Percentiles rank a stretch among this genome's conserved stretches.
Evolutionary conservation across 2,797 vertebrate genomes (phyloP).

Genomic region (Graptemys geographica): DNA sequence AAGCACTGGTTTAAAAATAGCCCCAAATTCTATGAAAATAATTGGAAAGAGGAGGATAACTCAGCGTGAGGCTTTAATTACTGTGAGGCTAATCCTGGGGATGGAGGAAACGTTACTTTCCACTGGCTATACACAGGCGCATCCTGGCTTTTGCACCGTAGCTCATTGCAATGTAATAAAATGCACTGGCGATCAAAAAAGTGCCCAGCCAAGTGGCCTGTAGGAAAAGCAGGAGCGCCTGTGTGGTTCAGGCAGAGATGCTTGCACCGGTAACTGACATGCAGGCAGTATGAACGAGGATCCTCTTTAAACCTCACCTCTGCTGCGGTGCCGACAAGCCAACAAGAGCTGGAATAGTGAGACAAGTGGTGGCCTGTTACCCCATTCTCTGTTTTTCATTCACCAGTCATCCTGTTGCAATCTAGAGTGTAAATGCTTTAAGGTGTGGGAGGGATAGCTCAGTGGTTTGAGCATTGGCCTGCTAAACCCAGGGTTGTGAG

Average conservation of each 20-base stretch:
- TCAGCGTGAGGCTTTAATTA: slow-evolving; percentile 29
- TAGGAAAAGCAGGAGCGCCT: not conserved
- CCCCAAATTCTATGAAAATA: not conserved
- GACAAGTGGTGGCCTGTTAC: not conserved
- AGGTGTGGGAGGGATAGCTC: not conserved
- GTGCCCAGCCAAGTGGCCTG: not conserved
- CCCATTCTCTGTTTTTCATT: not conserved
- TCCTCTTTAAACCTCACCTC: not conserved
- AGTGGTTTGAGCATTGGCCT: too few species aligned
- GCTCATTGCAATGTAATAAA: not conserved
- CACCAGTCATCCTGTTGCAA: not conserved
- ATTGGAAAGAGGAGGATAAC: slow-evolving; percentile 19
- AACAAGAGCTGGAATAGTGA: not conserved
- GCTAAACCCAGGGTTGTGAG: too few species aligned
- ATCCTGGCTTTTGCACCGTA: not conserved
- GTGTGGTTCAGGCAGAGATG: not conserved
- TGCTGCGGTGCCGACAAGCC: not conserved
- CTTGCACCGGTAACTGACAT: not conserved
- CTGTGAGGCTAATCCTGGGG: not conserved
- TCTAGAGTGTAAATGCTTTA: not conserved
- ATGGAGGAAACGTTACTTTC: slow-evolving; percentile 21
- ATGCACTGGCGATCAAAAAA: not conserved
- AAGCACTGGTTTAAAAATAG: slow-evolving; percentile 12
- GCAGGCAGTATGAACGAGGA: not conserved
- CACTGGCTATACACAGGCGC: accelerated